Percentiles rank a stretch among this genome's conserved stretches.
Conservation (phyloP, 2,113 vertebrate species). For the Anguilla rostrata region DNA sequence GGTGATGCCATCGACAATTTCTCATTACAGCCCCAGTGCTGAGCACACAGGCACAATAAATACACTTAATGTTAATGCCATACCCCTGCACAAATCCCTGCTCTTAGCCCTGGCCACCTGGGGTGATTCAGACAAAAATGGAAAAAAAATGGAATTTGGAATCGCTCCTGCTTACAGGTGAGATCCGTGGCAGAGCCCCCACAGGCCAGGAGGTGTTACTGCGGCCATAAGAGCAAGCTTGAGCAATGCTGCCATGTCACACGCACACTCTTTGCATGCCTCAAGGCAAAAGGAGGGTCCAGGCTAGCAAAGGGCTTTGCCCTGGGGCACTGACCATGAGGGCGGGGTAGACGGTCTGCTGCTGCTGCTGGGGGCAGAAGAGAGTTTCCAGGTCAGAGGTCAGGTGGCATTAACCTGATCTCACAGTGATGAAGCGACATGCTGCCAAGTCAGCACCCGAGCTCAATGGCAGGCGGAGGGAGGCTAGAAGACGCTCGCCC, state of each 20-base stretch:
- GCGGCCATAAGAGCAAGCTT: neutral
- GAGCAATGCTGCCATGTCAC: slow-evolving; percentile 16
- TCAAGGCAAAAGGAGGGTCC: neutral
- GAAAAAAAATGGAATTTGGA: neutral
- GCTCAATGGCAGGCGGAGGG: neutral
- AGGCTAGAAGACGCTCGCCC: too few relatives aligned
- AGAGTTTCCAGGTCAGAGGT: slow-evolving; percentile 35
- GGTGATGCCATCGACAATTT: slow-evolving; percentile 70
- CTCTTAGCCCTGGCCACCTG: too few relatives aligned
- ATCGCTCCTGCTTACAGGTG: slow-evolving; percentile 62
- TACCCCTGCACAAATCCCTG: slow-evolving; percentile 65
- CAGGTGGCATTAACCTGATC: slow-evolving; percentile 35
- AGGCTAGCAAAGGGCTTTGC: neutral
- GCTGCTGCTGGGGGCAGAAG: slow-evolving; percentile 48
- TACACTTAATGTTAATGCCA: slow-evolving; percentile 67
- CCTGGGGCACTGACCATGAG: slow-evolving; percentile 64
- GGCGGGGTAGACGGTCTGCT: slow-evolving; percentile 60
- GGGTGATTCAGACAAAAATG: neutral
- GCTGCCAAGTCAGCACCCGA: neutral
- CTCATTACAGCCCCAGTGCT: slow-evolving; percentile 72
- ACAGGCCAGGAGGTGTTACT: neutral
- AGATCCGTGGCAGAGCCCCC: slow-evolving; percentile 47
- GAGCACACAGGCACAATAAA: slow-evolving; percentile 61
- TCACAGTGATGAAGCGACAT: neutral
- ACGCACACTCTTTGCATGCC: slow-evolving; percentile 22